Evolutionary conservation across 2,113 vertebrate genomes (phyloP).

Genomic region (Pachyramphus minor): DNA sequence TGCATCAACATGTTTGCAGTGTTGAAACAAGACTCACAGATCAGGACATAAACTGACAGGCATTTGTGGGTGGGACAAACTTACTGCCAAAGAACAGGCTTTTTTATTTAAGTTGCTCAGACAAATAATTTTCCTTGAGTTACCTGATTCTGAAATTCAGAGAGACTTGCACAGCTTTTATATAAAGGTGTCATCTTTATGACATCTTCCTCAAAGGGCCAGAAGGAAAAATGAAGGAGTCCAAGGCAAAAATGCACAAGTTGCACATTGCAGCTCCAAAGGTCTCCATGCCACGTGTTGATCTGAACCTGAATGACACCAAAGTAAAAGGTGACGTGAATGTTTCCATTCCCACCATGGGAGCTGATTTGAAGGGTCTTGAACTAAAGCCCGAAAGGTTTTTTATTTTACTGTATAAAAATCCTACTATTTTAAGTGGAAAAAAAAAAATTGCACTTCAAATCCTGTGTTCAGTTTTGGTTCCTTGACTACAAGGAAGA

Average conservation of each 20-base stretch:
- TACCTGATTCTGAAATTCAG: background rate
- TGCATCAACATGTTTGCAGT: background rate
- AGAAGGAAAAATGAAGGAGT: conserved; percentile 40
- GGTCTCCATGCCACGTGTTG: conserved; percentile 1
- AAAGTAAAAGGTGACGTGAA: background rate
- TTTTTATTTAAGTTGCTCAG: background rate
- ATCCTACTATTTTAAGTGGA: background rate
- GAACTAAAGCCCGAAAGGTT: background rate
- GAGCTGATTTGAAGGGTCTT: background rate
- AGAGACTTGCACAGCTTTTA: background rate
- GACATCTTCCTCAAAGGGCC: background rate
- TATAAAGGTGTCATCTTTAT: background rate
- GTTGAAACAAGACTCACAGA: background rate
- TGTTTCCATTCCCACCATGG: background rate
- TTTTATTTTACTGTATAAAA: background rate
- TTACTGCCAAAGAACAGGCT: background rate
- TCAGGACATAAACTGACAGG: background rate
- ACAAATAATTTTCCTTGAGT: background rate
- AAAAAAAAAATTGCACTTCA: background rate
- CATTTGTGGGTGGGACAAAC: background rate
- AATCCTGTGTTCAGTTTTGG: background rate
- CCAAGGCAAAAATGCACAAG: background rate
- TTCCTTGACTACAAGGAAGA: background rate
- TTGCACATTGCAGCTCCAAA: background rate
- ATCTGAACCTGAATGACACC: conserved; percentile 12